Evolutionary conservation across 2,797 vertebrate genomes (phyloP).

Genomic region (Simalia tracyae): DNA sequence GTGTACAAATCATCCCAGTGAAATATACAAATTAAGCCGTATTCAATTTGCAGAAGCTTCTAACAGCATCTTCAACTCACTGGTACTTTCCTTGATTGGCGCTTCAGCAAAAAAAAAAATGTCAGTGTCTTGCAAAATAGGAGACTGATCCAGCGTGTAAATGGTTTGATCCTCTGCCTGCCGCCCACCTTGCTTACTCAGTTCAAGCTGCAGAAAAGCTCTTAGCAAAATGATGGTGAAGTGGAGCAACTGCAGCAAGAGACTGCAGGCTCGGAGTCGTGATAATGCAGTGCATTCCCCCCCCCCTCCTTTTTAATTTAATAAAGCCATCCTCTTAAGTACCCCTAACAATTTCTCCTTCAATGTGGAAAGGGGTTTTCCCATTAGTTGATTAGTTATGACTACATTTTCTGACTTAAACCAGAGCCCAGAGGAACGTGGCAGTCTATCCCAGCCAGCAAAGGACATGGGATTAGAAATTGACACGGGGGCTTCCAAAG

Average conservation of each 20-base stretch:
- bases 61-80: background rate
- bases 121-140: background rate
- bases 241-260: conserved; percentile 29
- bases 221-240: conserved; percentile 46
- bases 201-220: conserved; percentile 36
- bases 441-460: background rate
- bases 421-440: background rate
- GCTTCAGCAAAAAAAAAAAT: background rate
- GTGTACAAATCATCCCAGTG: background rate
- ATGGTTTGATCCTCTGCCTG: background rate
- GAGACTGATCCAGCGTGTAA: too few species aligned
- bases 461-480: conserved; percentile 46
- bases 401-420: conserved; percentile 48
- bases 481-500: background rate
- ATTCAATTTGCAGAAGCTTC: background rate
- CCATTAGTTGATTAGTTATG: conserved; percentile 50
- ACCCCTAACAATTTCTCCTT: background rate
- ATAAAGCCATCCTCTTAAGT: conserved; percentile 35
- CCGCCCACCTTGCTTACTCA: conserved; percentile 33
- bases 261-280: conserved; percentile 16
- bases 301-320: conserved; percentile 33
- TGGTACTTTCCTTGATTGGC: background rate
- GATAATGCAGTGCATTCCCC: background rate
- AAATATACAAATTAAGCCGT: background rate
- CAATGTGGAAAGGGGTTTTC: conserved; percentile 35